A percentile compares a stretch with the other conserved stretches of the same genome.
Evolutionary conservation across 2,113 vertebrate species (phyloP).

Genomic region (Eudyptes chrysolophus): DNA sequence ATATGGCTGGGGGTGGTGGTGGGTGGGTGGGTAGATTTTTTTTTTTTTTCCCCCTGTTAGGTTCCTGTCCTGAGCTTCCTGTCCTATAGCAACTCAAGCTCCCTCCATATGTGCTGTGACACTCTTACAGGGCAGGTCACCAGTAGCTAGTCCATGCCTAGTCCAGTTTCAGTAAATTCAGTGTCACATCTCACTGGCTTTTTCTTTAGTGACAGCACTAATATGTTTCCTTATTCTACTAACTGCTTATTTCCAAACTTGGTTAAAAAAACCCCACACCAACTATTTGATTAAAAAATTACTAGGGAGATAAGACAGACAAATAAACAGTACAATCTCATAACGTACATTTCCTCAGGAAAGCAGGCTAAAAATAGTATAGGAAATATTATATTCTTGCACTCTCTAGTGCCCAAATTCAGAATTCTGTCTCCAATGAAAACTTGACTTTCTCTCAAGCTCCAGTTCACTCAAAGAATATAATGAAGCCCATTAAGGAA

Average conservation of each 20-base stretch:
- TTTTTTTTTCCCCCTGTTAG: background rate
- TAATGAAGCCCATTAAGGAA: conserved; percentile 30
- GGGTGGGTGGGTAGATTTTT: background rate
- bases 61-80: background rate
- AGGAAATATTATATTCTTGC: background rate
- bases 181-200: background rate
- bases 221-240: background rate
- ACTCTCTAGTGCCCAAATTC: conserved; percentile 20
- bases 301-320: background rate
- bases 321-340: background rate
- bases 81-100: background rate
- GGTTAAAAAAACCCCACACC: background rate
- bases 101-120: background rate
- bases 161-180: background rate
- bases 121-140: background rate
- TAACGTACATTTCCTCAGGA: background rate
- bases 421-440: background rate
- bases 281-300: background rate
- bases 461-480: conserved; percentile 3
- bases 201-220: background rate
- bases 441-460: conserved; percentile 19
- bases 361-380: conserved; percentile 16
- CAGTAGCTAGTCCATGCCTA: background rate
- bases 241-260: background rate
- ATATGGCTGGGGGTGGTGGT: fast-evolving